Conservation (phyloP, 37 sponge, comb jelly and placozoan genomes). For the Chondrosia reniformis region DNA sequence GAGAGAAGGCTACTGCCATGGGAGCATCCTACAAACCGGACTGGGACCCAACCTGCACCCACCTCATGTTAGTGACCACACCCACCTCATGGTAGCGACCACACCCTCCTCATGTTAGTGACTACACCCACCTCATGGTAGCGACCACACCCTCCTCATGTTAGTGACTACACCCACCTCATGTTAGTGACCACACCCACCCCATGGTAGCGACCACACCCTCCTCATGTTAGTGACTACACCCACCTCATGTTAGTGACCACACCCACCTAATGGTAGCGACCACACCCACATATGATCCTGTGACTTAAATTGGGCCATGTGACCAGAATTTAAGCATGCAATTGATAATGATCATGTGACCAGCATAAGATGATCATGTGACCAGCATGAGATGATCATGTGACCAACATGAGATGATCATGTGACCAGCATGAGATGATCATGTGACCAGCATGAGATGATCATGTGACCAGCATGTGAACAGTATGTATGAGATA, state of each 20-base stretch:
- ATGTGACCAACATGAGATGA: neutral
- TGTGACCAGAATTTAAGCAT: no score
- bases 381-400: neutral
- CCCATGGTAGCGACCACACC: conserved; percentile 58
- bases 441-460: neutral
- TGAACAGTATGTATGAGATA: neutral
- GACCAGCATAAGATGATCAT: neutral
- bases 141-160: conserved; percentile 89
- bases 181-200: conserved; percentile 90
- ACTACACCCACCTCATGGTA: no score
- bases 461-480: neutral
- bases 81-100: no score
- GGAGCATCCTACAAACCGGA: conserved; percentile 77
- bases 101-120: conserved; percentile 86
- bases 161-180: conserved; percentile 36
- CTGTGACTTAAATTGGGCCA: no score
- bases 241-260: no score
- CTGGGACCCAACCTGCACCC: conserved; percentile 80
- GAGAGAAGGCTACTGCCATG: conserved; percentile 75
- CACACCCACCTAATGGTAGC: no score
- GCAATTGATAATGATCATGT: neutral
- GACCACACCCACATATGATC: no score
- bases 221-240: no score
- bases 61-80: conserved; percentile 67
- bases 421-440: neutral